Conservation (phyloP, 2,797 vertebrate genomes). For the Lutjanus argentimaculatus region DNA sequence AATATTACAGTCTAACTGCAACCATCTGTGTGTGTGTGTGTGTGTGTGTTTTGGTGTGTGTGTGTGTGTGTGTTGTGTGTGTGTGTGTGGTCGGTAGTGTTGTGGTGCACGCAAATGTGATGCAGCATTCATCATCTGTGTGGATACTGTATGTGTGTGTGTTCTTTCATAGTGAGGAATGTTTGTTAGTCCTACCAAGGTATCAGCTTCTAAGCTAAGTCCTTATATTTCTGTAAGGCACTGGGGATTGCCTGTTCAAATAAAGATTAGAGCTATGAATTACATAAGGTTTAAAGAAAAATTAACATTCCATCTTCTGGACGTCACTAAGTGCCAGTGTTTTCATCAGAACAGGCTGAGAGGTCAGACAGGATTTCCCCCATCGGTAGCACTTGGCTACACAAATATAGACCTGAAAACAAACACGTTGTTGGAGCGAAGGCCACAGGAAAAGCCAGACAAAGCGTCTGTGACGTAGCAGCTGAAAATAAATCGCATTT, state of each 20-base stretch:
- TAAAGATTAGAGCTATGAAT: constrained; percentile 60
- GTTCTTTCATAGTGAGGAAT: constrained; percentile 23
- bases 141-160: not conserved
- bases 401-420: constrained; percentile 80
- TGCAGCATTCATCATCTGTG: constrained; percentile 49
- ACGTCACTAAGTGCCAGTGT: constrained; percentile 72
- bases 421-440: constrained; percentile 78
- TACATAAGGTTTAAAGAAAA: constrained; percentile 63
- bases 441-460: constrained; percentile 77
- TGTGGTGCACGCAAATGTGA: constrained; percentile 50
- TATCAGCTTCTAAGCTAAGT: constrained; percentile 35
- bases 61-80: constrained; percentile 47
- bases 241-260: constrained; percentile 60
- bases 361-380: constrained; percentile 83
- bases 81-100: too few relatives aligned
- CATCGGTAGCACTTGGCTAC: constrained; percentile 70
- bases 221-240: constrained; percentile 18
- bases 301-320: constrained; percentile 55
- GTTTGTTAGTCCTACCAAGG: constrained; percentile 23
- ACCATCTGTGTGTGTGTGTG: constrained; percentile 69
- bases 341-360: constrained; percentile 66
- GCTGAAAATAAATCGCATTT: constrained; percentile 72
- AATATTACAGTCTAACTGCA: constrained; percentile 70
- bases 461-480: constrained; percentile 73
- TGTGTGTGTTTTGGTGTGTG: not conserved